Evolutionary conservation across 2,888 invertebrate genomes (phyloP), one percentile per base, ranked within the genome.

Genomic region (Drosophila quinaria): DNA sequence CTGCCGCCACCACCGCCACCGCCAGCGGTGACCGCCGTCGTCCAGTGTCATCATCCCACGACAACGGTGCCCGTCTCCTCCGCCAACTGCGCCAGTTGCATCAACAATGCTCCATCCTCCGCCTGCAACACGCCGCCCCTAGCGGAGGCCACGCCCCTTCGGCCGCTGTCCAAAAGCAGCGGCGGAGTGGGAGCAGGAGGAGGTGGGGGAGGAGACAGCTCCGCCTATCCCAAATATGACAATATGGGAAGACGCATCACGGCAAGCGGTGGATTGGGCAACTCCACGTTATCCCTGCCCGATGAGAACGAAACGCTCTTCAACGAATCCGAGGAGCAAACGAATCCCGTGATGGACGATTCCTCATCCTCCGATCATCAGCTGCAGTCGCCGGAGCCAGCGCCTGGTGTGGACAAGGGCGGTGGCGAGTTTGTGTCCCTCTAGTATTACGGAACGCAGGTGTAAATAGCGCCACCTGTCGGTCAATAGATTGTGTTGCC

Each of bases 211-310:
- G 69, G 64, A 11, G 78, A 87, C 29, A 87, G 85, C n/a, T 81
- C 81, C 25, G 89, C 89, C 33, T 88, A 89, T 49, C 90, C 92
- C 74, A 96, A 96, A 72, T 97, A 97, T 92, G 97, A 98, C 93
- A 97, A 97, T 93, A 97, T 97, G 96, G 97, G 97, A 8, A 96
- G 97, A 58, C 94, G 97, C 76, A 96, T 97, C 56, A 97, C 97
- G 10, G 97, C 97, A 37, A 96, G 97, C 73, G 97, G 97, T 51
- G 84, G 68, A 0, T 52, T 83, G 52, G 80, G 88, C 42, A 97
- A 97, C 91, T 97, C 97, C 9, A 97, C 96, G 29, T 95, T 97
- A 91, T 97, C 97, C 31, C 94, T 97, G 78, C 96, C 96, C 73
- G 96, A 95, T 87, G 94, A 92, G 74, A 92, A 85, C 52, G 93